Evolutionary conservation across 2,888 invertebrate species (phyloP), one percentile per base, ranked within the genome.

Genomic region (Diploptera punctata): DNA sequence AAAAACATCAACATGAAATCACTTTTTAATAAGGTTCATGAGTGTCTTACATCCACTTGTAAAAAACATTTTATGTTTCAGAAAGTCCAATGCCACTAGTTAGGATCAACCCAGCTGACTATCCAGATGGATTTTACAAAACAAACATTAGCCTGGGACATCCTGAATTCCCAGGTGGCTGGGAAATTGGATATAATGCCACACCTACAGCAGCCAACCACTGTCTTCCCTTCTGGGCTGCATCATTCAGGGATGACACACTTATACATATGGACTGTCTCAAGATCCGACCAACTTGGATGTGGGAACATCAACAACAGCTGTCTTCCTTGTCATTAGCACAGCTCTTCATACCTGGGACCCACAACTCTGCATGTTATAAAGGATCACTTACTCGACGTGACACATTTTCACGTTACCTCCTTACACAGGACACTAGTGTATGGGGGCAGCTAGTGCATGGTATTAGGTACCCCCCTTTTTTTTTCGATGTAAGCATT

Each of bases 391-490:
- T 80, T 83, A 81, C 84, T 80, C 81, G 84, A 76, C 72, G 80
- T 79, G 76, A 81, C 79, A 62, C 82, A 82, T 80, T 81, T 67
- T 79, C 81, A 54, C 76, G 80, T 16, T 87, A 86, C 76, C 80
- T 87, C 33, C 79, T 86, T 68, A 89, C 89, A 52, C 95, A 95
- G 81, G 93, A 94, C 80, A 88, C 92, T 73, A 90, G 90, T 78
- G 86, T 95, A 67, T 94, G 93, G 92, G 89, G 90, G 0, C 95
- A 95, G 79, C 85, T 95, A n/a, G 91, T 93, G 0, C 91, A 92
- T 80, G 95, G 95, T 68, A 90, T 94, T 78, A 86, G 95, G 79
- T 94, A 93, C 82, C n/a, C n/a, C n/a, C n/a, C n/a, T n/a, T n/a
- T n/a, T n/a, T n/a, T n/a, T n/a, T 84, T 95, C 67, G 94, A 95